Conservation (phyloP, 2,888 invertebrate species). For the Athalia cordata region DNA sequence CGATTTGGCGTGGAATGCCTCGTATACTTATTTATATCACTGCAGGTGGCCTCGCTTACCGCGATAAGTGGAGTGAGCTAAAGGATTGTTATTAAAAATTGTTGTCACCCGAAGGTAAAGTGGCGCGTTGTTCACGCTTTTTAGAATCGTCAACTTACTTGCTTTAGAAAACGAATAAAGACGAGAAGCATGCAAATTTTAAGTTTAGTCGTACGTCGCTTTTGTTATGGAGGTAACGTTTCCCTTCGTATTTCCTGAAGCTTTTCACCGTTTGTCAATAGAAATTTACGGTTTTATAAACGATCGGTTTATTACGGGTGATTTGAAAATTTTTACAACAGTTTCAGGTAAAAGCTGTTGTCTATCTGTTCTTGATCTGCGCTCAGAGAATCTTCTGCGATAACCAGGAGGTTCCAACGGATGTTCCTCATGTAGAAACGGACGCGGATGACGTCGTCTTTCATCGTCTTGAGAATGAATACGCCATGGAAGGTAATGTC, state of each 20-base stretch:
- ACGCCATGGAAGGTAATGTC: constrained; percentile 39
- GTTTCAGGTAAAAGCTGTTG: constrained; percentile 27
- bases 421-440: background rate
- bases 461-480: constrained; percentile 45
- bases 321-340: background rate
- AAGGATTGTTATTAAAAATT: constrained; percentile 54
- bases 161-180: constrained; percentile 57
- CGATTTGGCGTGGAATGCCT: no score
- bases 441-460: constrained; percentile 35
- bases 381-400: constrained; percentile 19
- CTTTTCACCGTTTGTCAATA: background rate
- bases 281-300: background rate
- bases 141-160: constrained; percentile 55
- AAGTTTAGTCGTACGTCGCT: constrained; percentile 57
- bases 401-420: constrained; percentile 12
- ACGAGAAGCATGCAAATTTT: constrained; percentile 49
- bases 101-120: constrained; percentile 38
- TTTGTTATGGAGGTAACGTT: constrained; percentile 44
- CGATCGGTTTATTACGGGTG: constrained; percentile 17
- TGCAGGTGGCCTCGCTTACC: constrained; percentile 19
- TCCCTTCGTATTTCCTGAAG: background rate
- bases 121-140: constrained; percentile 63
- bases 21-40: no score
- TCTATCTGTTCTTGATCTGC: constrained; percentile 36
- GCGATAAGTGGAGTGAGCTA: constrained; percentile 60